These are phyloP conservation scores for Phaethornis superciliosus DNA, from an alignment of 2,113 vertebrate species.

Conservation along the genomic window DNA sequence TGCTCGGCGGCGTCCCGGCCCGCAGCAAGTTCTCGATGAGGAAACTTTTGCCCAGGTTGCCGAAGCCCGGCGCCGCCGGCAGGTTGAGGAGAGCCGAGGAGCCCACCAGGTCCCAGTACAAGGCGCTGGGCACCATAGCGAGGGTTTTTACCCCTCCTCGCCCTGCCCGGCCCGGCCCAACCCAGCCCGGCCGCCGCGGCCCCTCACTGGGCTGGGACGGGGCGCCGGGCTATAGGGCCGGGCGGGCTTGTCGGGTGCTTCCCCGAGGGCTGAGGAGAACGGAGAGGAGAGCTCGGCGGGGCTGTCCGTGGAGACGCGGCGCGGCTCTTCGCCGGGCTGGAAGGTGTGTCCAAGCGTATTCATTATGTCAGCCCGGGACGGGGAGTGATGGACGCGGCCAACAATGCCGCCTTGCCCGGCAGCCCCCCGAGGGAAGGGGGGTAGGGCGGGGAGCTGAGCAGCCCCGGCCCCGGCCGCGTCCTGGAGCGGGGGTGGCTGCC, in stretches of 20 bases:
- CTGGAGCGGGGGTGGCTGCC: not conserved
- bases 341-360: constrained; percentile 91
- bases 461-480: not conserved
- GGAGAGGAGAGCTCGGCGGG: constrained; percentile 35
- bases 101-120: constrained; percentile 77
- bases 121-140: constrained; percentile 76
- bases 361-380: constrained; percentile 88
- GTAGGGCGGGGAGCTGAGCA: constrained; percentile 11
- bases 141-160: constrained; percentile 18
- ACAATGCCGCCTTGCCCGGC: constrained; percentile 82
- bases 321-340: constrained; percentile 71
- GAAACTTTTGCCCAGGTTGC: constrained; percentile 90
- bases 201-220: constrained; percentile 26
- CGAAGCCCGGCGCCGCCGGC: constrained; percentile 80
- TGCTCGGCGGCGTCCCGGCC: constrained; percentile 68
- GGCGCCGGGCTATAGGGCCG: constrained; percentile 72
- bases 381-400: constrained; percentile 87
- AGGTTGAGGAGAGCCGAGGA: constrained; percentile 75
- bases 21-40: constrained; percentile 92
- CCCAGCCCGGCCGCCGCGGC: not conserved
- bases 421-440: constrained; percentile 43
- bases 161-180: not conserved
- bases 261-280: constrained; percentile 34
- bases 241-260: constrained; percentile 72
- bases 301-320: not conserved